Conservation (phyloP, 2,888 invertebrate species). For the Lacanobia wlatinum region DNA sequence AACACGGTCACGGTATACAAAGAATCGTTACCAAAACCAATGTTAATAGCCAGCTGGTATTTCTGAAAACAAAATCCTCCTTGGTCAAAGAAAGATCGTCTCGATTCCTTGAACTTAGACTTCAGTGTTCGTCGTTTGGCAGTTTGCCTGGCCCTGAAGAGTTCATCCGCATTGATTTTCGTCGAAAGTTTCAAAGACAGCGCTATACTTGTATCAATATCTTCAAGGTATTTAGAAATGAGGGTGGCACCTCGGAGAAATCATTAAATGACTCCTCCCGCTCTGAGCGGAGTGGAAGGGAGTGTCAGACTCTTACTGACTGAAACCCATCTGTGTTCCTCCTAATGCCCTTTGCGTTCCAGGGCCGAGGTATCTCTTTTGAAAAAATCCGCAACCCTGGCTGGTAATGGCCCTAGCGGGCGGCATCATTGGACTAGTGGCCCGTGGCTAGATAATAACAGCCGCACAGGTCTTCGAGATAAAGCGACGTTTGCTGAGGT, state of each 20-base stretch:
- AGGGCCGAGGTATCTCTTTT: no score
- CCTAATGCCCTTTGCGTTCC: no score
- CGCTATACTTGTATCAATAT: constrained; percentile 13
- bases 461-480: no score
- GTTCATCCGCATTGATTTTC: constrained; percentile 57
- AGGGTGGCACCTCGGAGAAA: background rate
- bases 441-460: no score
- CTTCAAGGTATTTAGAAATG: background rate
- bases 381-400: no score
- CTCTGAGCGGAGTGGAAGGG: no score
- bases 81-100: constrained; percentile 33
- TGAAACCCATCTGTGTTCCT: no score
- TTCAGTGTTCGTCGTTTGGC: constrained; percentile 49
- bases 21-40: constrained; percentile 1
- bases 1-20: background rate
- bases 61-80: constrained; percentile 23
- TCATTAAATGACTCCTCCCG: no score
- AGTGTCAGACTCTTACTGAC: no score
- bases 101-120: constrained; percentile 49
- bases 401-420: no score
- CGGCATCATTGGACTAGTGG: no score
- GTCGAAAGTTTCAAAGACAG: constrained; percentile 30
- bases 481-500: no score
- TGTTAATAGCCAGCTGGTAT: background rate
- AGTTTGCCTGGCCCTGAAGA: constrained; percentile 48